Evolutionary conservation across 2,113 vertebrate species (phyloP).

Genomic region (Glaucomys volans): DNA sequence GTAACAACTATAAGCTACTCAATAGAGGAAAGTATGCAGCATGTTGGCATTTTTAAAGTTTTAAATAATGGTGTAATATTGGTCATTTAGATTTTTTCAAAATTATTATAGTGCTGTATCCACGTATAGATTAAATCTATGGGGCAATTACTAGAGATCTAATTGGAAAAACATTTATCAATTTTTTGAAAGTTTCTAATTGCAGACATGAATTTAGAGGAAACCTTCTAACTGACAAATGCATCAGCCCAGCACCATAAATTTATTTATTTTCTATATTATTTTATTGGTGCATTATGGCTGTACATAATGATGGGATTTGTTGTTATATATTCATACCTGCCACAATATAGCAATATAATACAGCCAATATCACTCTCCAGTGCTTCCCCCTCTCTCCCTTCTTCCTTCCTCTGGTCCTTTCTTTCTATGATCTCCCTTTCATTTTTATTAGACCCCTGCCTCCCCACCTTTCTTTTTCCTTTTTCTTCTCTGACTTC

Average conservation of each 20-base stretch:
- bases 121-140: not conserved
- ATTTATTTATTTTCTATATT: not conserved
- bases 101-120: not conserved
- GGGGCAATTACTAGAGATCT: not conserved
- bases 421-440: no score
- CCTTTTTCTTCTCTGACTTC: no score
- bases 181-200: not conserved
- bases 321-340: no score
- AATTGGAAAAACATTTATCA: not conserved
- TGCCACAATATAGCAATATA: no score
- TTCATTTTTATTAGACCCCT: no score
- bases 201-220: not conserved
- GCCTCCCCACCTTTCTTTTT: rapidly evolving
- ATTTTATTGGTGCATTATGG: no score
- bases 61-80: not conserved
- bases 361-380: no score
- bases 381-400: no score
- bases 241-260: not conserved
- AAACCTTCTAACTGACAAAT: not conserved
- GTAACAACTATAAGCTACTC: not conserved
- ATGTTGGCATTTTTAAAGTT: not conserved
- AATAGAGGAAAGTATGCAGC: not conserved
- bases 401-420: rapidly evolving
- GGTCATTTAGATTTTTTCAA: not conserved
- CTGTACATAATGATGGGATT: no score